A percentile compares a stretch with the other conserved stretches of the same genome.
These are phyloP conservation scores for Oppia nitens DNA, from an alignment of 1,140 invertebrate species.

Conservation along the genomic window DNA sequence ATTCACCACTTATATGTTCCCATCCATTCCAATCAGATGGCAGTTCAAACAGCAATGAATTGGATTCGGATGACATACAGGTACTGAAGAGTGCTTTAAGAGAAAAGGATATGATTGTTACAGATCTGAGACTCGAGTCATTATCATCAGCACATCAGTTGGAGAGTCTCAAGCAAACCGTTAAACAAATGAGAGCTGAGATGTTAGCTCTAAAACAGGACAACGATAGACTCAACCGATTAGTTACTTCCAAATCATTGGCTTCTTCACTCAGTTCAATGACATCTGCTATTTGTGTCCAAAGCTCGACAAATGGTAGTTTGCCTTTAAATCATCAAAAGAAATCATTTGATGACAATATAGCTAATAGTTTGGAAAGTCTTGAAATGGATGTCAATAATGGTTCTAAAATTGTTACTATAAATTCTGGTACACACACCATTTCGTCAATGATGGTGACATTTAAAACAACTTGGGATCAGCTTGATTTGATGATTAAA, in stretches of 20 bases:
- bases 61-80: conserved; percentile 39
- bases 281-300: background rate
- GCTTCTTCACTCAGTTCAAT: conserved; percentile 49
- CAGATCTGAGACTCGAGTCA: conserved; percentile 86
- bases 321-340: background rate
- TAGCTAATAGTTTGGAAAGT: conserved; percentile 6
- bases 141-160: conserved; percentile 88
- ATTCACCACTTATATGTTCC: conserved; percentile 19
- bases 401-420: conserved; percentile 5
- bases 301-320: background rate
- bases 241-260: conserved; percentile 61
- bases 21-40: conserved; percentile 9
- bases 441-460: conserved; percentile 77
- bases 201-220: conserved; percentile 75
- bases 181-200: conserved; percentile 79
- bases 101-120: conserved; percentile 88
- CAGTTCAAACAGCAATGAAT: background rate
- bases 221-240: conserved; percentile 76
- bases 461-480: conserved; percentile 84
- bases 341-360: background rate
- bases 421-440: conserved; percentile 31
- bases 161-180: conserved; percentile 85
- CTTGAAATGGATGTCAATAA: conserved; percentile 5
- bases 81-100: conserved; percentile 78
- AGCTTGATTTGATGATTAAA: conserved; percentile 72